These are phyloP conservation scores for Coracopsis vasa DNA, from an alignment of 2,113 vertebrate genomes.

Conservation along the genomic window DNA sequence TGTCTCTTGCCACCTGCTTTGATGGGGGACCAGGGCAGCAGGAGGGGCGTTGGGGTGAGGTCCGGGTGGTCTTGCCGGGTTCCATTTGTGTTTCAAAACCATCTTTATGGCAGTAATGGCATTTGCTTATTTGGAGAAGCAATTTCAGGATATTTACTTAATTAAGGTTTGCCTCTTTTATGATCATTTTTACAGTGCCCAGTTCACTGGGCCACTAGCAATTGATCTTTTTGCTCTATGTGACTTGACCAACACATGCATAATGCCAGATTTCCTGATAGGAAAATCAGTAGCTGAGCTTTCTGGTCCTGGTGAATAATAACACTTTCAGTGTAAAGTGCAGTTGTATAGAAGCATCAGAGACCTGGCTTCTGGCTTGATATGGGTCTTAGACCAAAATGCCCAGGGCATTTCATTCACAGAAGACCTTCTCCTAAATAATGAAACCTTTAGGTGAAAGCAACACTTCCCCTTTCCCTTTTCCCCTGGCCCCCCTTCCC, in stretches of 20 bases:
- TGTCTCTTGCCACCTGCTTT: no score
- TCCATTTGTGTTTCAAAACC: neutral
- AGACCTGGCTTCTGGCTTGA: neutral
- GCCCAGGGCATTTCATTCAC: neutral
- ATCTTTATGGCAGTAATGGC: neutral
- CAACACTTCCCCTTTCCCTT: neutral
- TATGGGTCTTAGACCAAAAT: neutral
- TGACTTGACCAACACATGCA: neutral
- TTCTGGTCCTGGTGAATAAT: neutral
- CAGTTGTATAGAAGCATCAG: neutral
- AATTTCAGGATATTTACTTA: neutral
- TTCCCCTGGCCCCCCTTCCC: accelerated
- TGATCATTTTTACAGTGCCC: neutral
- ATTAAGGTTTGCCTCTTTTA: neutral
- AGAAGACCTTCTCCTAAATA: neutral
- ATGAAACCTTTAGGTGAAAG: neutral
- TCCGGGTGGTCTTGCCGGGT: no score
- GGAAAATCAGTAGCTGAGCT: neutral
- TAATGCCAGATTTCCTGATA: neutral
- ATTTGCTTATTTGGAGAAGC: neutral
- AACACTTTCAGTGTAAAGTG: neutral
- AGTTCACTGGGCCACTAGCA: neutral
- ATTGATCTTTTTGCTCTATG: neutral
- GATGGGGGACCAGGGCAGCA: no score
- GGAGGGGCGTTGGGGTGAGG: no score